phyloP scores from a whole-genome alignment of 2,797 vertebrate species.

The Meda fulgida region DNA sequence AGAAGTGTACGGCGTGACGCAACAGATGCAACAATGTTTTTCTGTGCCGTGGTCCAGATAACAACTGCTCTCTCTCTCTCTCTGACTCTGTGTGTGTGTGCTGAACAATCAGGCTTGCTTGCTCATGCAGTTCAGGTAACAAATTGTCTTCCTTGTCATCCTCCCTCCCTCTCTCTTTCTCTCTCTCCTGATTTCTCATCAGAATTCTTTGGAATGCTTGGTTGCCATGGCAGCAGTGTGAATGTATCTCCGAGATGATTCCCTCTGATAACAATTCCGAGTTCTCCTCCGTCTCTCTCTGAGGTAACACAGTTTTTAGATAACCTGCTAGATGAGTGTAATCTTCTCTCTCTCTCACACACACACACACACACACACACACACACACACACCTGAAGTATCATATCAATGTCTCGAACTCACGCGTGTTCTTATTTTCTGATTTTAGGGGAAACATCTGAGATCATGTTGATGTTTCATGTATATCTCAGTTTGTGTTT shows the following conservation, averaged over 20 bases:
- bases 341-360: conserved; percentile 15
- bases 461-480: background rate
- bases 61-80: conserved; percentile 2
- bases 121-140: conserved; percentile 72
- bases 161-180: conserved; percentile 59
- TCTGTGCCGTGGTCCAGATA: conserved; percentile 10
- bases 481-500: background rate
- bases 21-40: conserved; percentile 23
- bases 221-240: conserved; percentile 83
- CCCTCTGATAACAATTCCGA: conserved; percentile 57
- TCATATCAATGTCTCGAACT: background rate
- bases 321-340: conserved; percentile 28
- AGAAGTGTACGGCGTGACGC: conserved; percentile 29
- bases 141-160: conserved; percentile 80
- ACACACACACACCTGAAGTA: background rate
- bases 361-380: background rate
- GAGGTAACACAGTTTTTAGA: conserved; percentile 19
- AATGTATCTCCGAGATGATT: conserved; percentile 70
- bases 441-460: too few relatives aligned
- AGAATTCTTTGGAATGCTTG: conserved; percentile 79
- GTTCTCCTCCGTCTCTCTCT: conserved; percentile 60
- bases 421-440: too few relatives aligned
- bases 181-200: conserved; percentile 76
- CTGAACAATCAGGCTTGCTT: conserved; percentile 71
- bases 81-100: conserved; percentile 39